Conservation (phyloP, 2,797 vertebrate genomes). For the Pangasius krempfi region DNA sequence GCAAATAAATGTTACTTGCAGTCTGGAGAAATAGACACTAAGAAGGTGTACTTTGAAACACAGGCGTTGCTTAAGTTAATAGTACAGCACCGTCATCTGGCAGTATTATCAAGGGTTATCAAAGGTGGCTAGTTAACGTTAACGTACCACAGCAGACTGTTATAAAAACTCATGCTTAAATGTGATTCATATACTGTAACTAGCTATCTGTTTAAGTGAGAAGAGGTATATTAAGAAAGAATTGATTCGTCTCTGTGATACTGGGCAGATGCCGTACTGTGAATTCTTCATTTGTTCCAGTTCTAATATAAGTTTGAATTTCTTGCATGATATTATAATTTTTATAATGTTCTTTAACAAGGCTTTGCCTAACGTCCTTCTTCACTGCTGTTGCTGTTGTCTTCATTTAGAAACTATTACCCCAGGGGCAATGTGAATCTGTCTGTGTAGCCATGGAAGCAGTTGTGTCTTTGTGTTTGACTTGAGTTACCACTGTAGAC, state of each 20-base stretch:
- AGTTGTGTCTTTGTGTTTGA: slow-evolving; percentile 34
- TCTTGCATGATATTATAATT: neutral
- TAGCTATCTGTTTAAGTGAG: neutral
- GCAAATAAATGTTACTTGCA: neutral
- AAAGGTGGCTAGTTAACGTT: neutral
- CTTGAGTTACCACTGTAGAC: slow-evolving; percentile 37
- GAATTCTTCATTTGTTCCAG: neutral
- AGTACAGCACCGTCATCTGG: neutral
- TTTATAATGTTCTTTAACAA: neutral
- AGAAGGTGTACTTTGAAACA: neutral
- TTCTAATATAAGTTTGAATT: neutral
- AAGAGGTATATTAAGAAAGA: neutral
- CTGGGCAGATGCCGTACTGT: neutral
- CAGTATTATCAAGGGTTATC: neutral
- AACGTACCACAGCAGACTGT: no score
- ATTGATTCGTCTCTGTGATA: neutral
- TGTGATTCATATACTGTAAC: neutral
- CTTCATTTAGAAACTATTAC: neutral
- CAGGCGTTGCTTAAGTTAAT: neutral
- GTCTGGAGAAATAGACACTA: neutral
- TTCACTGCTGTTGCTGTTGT: neutral
- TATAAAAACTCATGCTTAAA: neutral
- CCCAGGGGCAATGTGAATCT: slow-evolving; percentile 5
- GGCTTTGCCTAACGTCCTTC: no score
- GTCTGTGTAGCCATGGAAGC: slow-evolving; percentile 43